Evolutionary conservation across 2,797 vertebrate species (phyloP), one percentile per base, ranked within the genome.

Genomic region (Cetoscarus ocellatus): DNA sequence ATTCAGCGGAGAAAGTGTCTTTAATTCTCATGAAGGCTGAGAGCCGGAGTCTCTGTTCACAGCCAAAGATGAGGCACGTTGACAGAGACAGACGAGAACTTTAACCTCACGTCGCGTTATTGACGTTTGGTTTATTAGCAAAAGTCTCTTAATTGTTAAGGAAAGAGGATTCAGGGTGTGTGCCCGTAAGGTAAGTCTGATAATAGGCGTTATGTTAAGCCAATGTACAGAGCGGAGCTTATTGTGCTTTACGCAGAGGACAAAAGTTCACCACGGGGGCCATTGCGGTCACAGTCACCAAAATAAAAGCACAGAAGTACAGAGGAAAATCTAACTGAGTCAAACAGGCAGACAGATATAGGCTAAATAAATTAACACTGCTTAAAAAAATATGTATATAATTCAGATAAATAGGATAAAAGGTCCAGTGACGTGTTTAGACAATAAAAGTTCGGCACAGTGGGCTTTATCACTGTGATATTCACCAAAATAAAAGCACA

Each of bases 131-230:
- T n/a, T 7, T 5, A 35, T 9, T 0, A 5, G 55, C 19, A 42
- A 15, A 35, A 27, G 27, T 27, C 4, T 27, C 15, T 27, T 11
- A 27, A 19, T 61, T 55, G 15, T 44, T 39, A 11, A 59, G 55
- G 52, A 60, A 61, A 59, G 47, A 61, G 48, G 68, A 71, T 65
- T 55, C 1, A 13, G 39, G 17, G n/a, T 61, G 50, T 60, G 72
- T 11, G 40, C 44, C 48, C 27, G 3, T 27, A 11, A 49, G 27
- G 44, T 52, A 42, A 53, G 55, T 49, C 15, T 36, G 38, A 51
- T 51, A 52, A 43, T 59, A 54, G 38, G 61, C 7, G 54, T 52
- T 39, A n/a, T 9, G 19, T 48, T 36, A 47, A 63, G 38, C 45
- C 8, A 7, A n/a, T 44, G 34, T 10, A 19, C 51, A 42, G 17